These are phyloP conservation scores for Pangasianodon gigas DNA, from an alignment of 2,113 vertebrate species.

Conservation along the genomic window DNA sequence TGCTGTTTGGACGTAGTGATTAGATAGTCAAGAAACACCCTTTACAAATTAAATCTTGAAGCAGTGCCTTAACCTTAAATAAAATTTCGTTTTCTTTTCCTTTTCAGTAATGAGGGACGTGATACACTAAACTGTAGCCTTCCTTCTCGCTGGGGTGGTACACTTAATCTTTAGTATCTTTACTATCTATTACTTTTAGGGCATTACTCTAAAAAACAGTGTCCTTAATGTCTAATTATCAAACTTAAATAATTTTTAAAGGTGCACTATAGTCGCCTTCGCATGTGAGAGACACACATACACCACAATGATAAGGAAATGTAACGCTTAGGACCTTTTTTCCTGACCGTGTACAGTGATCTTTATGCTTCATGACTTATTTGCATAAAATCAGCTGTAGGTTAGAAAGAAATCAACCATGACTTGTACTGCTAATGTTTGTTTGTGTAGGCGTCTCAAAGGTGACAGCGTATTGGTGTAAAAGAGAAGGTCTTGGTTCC, in stretches of 20 bases:
- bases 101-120: neutral
- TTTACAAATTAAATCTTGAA: slow-evolving; percentile 11
- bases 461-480: slow-evolving; percentile 46
- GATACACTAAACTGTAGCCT: neutral
- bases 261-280: neutral
- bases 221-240: neutral
- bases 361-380: neutral
- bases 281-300: neutral
- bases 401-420: neutral
- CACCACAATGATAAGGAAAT: neutral
- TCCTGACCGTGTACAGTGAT: neutral
- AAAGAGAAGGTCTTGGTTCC: slow-evolving; percentile 51
- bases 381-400: neutral
- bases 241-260: neutral
- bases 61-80: slow-evolving; percentile 1
- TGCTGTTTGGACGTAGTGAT: slow-evolving; percentile 25
- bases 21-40: slow-evolving; percentile 26
- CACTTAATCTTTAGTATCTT: neutral
- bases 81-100: neutral
- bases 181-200: neutral
- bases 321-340: neutral
- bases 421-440: neutral
- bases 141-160: neutral
- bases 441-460: slow-evolving; percentile 50
- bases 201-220: neutral